These are phyloP conservation scores for Ivindomyrus marchei DNA, from an alignment of 2,113 vertebrate species.

Conservation along the genomic window DNA sequence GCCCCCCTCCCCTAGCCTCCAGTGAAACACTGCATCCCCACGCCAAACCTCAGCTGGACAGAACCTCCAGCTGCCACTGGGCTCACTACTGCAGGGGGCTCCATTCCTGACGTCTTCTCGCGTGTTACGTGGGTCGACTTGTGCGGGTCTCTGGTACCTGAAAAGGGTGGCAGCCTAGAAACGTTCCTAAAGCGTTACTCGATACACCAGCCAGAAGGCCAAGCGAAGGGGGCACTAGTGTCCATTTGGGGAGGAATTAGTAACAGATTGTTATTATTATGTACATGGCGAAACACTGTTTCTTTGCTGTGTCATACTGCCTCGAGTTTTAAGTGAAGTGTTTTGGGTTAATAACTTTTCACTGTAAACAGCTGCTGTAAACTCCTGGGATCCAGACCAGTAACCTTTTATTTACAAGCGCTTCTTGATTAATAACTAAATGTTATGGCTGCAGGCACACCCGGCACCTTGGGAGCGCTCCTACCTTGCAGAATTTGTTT, in stretches of 20 bases:
- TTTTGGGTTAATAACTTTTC: not conserved
- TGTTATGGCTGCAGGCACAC: not conserved
- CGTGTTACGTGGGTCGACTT: not conserved
- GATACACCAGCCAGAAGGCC: not conserved
- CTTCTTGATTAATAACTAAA: not conserved
- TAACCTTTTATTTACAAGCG: not conserved
- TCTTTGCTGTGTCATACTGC: not conserved
- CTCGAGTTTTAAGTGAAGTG: not conserved
- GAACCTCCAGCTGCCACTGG: not conserved
- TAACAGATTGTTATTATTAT: not conserved
- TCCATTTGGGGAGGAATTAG: not conserved
- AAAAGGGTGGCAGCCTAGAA: not conserved
- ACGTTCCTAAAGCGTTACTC: not conserved
- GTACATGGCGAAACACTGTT: not conserved
- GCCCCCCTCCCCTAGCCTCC: not conserved
- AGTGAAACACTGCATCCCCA: not conserved
- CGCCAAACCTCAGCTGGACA: not conserved
- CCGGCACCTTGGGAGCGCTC: not conserved
- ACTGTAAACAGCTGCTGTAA: not conserved
- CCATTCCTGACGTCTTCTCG: not conserved
- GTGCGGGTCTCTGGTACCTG: not conserved
- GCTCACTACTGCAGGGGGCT: not conserved
- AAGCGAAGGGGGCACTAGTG: not conserved
- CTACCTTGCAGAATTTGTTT: not conserved
- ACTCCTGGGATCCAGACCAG: not conserved